Base-by-base conservation (phyloP, 2,888 invertebrate genomes). In the Machimus rusticus region DNA sequence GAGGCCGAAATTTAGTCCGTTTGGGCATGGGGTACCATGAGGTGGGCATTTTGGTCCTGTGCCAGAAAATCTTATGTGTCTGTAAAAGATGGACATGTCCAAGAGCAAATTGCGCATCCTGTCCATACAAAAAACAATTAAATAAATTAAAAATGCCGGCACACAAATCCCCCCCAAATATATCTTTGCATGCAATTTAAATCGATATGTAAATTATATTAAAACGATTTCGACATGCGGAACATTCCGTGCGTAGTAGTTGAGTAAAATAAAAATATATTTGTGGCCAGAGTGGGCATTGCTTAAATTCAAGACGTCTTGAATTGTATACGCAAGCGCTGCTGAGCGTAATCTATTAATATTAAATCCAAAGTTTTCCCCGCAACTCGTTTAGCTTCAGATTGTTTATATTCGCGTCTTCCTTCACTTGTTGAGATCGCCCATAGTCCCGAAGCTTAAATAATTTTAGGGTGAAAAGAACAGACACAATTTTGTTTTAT, bases 301-400 rank as follows among this genome's bases (percentile, higher is more conserved):
- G 37, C 37, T 55, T 66, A 37, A 82, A 37, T 82, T 66, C 51
- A 57, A 37, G 31, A 82, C 46, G 16, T 81, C 34, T 82, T 55
- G 19, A 46, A 51, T n/a, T 16, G 37, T 57, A 5, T 37, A 57
- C 82, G 82, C 82, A 66, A 19, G n/a, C 82, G 66, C 82, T 14
- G 34, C 14, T 57, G 19, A 5, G 55, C 37, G n/a, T 66, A 37
- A 28, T 55, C 82, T 82, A 82, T 82, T 66, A 34, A 82, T 82
- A 82, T 57, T 57, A 82, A 82, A 82, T 82, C 28, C 57, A 82
- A 82, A 82, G 57, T 82, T 82, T 43, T 81, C 57, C 19, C 82
- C 82, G 82, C 37, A 51, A 34, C 66, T 82, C 82, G 51, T 82
- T 82, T 66, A 82, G 57, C 82, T 57, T 82, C 34, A n/a, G 37